These are phyloP conservation scores for Callyntrura guangdongensis DNA, from an alignment of 2,888 invertebrate species.

Conservation along the genomic window DNA sequence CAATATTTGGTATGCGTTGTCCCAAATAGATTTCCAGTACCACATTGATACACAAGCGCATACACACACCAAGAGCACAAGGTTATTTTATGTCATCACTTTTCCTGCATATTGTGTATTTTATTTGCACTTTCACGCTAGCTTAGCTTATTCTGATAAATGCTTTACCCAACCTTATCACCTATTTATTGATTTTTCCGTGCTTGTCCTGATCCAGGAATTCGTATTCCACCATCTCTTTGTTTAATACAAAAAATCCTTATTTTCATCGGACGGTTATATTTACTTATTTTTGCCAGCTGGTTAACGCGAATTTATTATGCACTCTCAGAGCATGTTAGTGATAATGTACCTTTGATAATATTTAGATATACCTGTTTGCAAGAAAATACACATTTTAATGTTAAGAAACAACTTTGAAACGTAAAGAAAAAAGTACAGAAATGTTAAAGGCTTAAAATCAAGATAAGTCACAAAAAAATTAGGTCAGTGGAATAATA, in stretches of 20 bases:
- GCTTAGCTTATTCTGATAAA: not conserved
- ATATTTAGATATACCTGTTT: not conserved
- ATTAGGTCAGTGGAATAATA: conserved; percentile 75
- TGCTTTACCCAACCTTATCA: not conserved
- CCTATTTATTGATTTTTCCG: not conserved
- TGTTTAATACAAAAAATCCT: not conserved
- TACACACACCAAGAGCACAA: not conserved
- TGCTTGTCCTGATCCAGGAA: not conserved
- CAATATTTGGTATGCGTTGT: not conserved
- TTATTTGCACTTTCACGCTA: conserved; percentile 15
- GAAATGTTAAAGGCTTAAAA: conserved; percentile 10
- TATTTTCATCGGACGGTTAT: not conserved
- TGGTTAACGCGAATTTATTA: no score
- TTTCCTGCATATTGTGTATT: conserved; percentile 7
- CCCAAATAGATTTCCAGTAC: not conserved
- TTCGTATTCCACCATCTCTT: not conserved
- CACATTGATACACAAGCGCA: not conserved
- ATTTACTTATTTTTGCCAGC: not conserved
- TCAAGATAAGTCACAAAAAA: conserved; percentile 67
- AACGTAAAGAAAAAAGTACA: conserved; percentile 17
- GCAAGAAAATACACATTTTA: not conserved
- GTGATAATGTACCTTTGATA: not conserved
- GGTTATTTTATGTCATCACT: conserved; percentile 3
- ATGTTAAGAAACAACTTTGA: not conserved
- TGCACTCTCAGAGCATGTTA: no score